These are phyloP conservation scores for Nothocercus julius DNA, from an alignment of 2,113 vertebrate species.

Conservation along the genomic window DNA sequence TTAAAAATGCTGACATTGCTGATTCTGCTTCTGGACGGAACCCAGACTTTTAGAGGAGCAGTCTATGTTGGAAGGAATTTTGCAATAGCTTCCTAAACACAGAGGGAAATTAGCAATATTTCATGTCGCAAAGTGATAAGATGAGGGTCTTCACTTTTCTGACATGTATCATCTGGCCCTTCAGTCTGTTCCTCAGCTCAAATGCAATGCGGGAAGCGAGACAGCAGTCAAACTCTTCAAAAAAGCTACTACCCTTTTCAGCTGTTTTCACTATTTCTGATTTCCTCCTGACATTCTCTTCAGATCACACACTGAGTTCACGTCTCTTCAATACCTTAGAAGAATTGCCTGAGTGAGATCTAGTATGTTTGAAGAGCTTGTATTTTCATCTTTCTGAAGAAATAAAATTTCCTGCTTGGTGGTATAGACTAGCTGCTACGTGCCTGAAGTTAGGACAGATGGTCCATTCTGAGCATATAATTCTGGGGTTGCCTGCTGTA, in stretches of 20 bases:
- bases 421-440: not conserved
- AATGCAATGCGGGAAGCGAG: not conserved
- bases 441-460: not conserved
- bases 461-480: not conserved
- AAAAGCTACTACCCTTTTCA: not conserved
- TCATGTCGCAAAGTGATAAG: not conserved
- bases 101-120: constrained; percentile 19
- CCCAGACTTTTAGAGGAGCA: not conserved
- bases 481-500: not conserved
- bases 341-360: not conserved
- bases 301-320: not conserved
- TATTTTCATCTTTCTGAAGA: not conserved
- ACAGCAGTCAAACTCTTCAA: not conserved
- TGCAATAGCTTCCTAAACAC: constrained; percentile 6
- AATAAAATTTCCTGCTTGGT: not conserved
- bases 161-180: not conserved
- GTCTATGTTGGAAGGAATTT: not conserved
- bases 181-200: not conserved
- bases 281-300: constrained; percentile 14
- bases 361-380: not conserved
- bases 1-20: not conserved
- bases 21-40: not conserved
- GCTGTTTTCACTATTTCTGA: not conserved
- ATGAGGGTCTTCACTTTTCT: not conserved
- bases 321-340: not conserved